Base-by-base conservation (phyloP, 2,888 invertebrate genomes). In the Anthoptus insignis region DNA sequence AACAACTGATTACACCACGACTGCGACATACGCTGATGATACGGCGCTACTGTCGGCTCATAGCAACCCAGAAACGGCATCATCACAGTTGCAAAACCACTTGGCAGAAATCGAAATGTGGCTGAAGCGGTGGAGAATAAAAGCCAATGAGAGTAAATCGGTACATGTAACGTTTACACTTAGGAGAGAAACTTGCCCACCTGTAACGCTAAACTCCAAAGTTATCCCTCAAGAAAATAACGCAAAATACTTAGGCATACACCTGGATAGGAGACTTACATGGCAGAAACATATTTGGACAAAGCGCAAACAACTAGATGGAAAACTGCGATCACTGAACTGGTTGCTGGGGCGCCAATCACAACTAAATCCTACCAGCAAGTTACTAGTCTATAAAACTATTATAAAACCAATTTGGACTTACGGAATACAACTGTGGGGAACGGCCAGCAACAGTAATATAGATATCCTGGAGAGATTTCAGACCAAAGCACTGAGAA, bases 1-100 rank as follows among this genome's bases (percentile, higher is more conserved):
- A 7, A 58, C 39, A 1, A 1, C 22, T 6, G 29, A 42, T 13
- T 0, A 52, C 3, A 59, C 54, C 2, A 58, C 27, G 5, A 66
- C 52, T 7, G 68, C 65, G 1, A 68, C 65, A 45, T 68, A 59
- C 19, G 65, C 68, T 2, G 65, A 68, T 32, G 65, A 68, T 34
- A 68, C 65, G 1, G 63, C 68, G 9, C 2, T 66, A 2, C 42
- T 66, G 7, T 60, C 64, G 7, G 49, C 21, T 11, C 54, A 64
- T 32, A 16, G 8, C 2, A 27, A 64, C 7, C 64, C 56, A 37
- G 45, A 14, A 14, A 59, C 16, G 2, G 68, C 66, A 11, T 61
- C 66, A 11, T 6, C 19, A 14, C 45, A 57, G 5, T 22, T 63
- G 3, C 67, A 65, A 39, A 39, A 11, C 1, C 32, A 47, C 3